Base-by-base conservation (phyloP, 2,113 vertebrate genomes). In the Tauraco erythrolophus region DNA sequence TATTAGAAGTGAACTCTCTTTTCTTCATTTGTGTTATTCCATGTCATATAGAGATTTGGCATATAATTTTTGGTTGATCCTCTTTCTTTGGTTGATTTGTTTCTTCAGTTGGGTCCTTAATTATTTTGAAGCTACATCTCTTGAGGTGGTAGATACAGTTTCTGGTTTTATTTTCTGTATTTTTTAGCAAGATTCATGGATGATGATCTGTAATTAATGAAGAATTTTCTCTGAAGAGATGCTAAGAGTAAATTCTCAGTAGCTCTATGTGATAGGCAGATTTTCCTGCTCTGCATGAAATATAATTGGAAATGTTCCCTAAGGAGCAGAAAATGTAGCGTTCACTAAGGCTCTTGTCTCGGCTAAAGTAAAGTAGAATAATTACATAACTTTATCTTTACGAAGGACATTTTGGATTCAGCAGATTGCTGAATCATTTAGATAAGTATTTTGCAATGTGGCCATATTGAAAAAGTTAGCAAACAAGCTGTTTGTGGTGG, bases 281-380 rank as follows among this genome's bases (percentile, higher is more conserved):
- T 80, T 93, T 97, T 96, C 92, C 50, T 89, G 79, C 87, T 89
- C 89, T 95, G 72, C 72, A 33, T 86, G 86, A 94, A 94, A 71
- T 94, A 89, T 97, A 92, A 95, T 96, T 96, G 93, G 77, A 96
- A 92, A 89, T 84, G 48, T 94, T 97, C 94, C 89, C 91, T 84
- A 76, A 82, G 84, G 91, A 93, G 58, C 69, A 91, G 88, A 95
- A 79, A 97, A 92, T 69, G 37, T 41, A 82, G 83, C 70, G 51
- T 94, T 97, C 92, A 60, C 72, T 78, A 75, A 96, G 72, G 78
- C 33, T 89, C 80, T 78, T 81, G 80, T 94, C 84, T 95, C 3
- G 1, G 53, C 65, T 89, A 64, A 96, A 94, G 61, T 92, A 58
- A 93, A 96, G 89, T 64, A 56, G 71, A 83, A 80, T 69, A 94